These are phyloP conservation scores for Meloidogyne hapla DNA, from an alignment of 1,140 invertebrate species.

Conservation along the genomic window DNA sequence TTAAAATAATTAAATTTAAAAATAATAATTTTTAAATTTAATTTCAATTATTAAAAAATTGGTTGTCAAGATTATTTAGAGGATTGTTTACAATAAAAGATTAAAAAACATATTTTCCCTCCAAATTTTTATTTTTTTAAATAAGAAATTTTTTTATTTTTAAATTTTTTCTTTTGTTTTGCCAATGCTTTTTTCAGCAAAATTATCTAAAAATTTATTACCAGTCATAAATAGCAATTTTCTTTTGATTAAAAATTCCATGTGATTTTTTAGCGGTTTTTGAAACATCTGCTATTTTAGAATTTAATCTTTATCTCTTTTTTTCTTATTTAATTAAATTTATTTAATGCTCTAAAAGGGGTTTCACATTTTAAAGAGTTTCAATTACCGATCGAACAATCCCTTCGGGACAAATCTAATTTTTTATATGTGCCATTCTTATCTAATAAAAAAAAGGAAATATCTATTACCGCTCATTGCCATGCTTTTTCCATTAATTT, in stretches of 20 bases:
- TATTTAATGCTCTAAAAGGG: neutral
- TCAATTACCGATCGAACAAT: neutral
- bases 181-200: neutral
- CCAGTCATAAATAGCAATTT: neutral
- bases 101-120: neutral
- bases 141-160: neutral
- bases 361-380: neutral
- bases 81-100: neutral
- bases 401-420: neutral
- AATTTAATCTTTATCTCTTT: neutral
- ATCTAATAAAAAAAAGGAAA: neutral
- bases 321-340: constrained; percentile 6
- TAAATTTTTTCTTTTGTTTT: constrained; percentile 2
- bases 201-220: neutral
- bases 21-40: too few species aligned
- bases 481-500: neutral
- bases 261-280: neutral
- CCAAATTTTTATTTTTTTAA: neutral
- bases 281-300: neutral
- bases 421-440: neutral
- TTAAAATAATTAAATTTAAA: too few species aligned
- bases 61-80: neutral
- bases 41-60: too few species aligned
- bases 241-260: constrained; percentile 1
- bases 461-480: neutral